A percentile compares a stretch with the other conserved stretches of the same genome.
phyloP scores from a whole-genome alignment of 2,797 vertebrate genomes.

The Sebastes hubbsi region DNA sequence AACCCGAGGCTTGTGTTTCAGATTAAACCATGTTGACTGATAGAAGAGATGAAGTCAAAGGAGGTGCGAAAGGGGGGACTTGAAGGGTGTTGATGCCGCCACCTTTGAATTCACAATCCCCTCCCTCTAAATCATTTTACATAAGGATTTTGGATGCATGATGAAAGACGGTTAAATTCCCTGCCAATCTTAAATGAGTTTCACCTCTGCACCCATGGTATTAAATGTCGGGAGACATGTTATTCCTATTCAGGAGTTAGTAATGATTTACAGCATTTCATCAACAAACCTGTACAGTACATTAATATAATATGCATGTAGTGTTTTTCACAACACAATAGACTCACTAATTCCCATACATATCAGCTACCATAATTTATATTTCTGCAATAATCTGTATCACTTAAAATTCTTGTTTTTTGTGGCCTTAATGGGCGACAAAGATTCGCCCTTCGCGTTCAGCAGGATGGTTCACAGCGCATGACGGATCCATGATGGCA shows the following conservation, averaged over 20 bases:
- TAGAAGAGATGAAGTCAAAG: conserved; percentile 60
- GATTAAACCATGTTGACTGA: conserved; percentile 66
- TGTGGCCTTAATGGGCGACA: too few species aligned
- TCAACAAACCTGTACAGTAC: not conserved
- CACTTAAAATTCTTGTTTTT: not conserved
- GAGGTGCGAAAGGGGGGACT: conserved; percentile 53
- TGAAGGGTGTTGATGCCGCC: conserved; percentile 54
- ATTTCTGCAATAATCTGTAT: not conserved
- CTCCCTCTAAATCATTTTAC: conserved; percentile 16
- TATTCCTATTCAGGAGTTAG: not conserved
- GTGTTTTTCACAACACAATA: not conserved
- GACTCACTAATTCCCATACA: not conserved
- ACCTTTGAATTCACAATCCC: conserved; percentile 40
- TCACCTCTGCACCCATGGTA: not conserved
- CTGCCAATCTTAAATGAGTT: not conserved
- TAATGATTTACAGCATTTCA: not conserved
- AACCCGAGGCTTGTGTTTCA: conserved; percentile 70
- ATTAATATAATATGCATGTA: not conserved
- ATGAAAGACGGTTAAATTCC: conserved; percentile 15
- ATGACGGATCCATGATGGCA: too few species aligned
- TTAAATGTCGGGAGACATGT: not conserved
- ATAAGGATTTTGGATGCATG: not conserved
- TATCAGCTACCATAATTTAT: not conserved
- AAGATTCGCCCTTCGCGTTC: too few species aligned
- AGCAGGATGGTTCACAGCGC: too few species aligned